Base-by-base conservation (phyloP, 2,888 invertebrate genomes). In the Amphimallon solstitiale region DNA sequence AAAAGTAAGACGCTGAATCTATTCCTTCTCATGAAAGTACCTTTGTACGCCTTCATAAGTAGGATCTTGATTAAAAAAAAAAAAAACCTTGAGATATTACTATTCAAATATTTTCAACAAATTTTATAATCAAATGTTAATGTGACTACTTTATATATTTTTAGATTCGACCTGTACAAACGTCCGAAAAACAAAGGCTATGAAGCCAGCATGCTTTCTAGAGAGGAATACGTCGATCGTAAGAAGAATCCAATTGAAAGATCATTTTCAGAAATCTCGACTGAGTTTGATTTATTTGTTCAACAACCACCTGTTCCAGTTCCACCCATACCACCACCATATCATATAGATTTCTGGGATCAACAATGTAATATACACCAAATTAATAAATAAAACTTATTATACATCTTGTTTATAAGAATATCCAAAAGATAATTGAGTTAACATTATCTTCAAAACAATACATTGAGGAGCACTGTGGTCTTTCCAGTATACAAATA, bases 291-390 rank as follows among this genome's bases (percentile, higher is more conserved):
- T 61, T 56, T 78, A 48, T 62, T 66, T 7, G 68, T 70, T 4
- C 37, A 75, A n/a, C 74, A 73, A 40, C 68, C 69, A 37, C 56
- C 12, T 10, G 12, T 17, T 56, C n/a, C 12, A 7, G 10, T 17
- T 56, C n/a, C 19, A 7, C 15, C 37, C 43, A 66, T 66, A 3
- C 71, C 74, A 6, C 74, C 77, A 2, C 73, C 76, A 0, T 80
- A 79, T 69, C 75, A 75, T 52, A 69, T 74, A n/a, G 75, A 80
- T 64, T 76, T 77, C 60, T 80, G 78, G 80, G 73, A 68, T 29
- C 63, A 72, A 17, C 65, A 72, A 29, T 79, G 79, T 64, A 65
- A 68, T 10, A 60, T 68, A 48, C 74, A 74, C 46, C 65, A 75
- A 56, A 49, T 66, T 48, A 38, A 63, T 21, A 54, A 35, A 49